Conservation (phyloP, 2,888 invertebrate species). For the Tachystola acroxantha region DNA sequence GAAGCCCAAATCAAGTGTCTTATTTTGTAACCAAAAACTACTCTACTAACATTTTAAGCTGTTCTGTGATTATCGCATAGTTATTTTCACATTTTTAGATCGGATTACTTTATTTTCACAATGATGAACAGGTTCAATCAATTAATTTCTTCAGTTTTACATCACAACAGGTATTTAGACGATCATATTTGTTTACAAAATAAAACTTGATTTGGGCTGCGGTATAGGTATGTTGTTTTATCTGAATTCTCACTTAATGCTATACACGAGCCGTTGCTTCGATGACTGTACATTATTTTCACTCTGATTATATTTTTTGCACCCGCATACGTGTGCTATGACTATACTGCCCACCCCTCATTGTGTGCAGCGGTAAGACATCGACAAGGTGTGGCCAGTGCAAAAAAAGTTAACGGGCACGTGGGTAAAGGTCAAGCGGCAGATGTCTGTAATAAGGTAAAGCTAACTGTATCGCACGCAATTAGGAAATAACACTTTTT, state of each 20-base stretch:
- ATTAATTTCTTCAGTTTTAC: no score
- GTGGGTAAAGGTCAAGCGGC: slow-evolving; percentile 47
- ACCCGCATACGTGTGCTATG: slow-evolving; percentile 26
- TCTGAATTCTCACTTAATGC: slow-evolving; percentile 1
- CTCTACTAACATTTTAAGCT: no score
- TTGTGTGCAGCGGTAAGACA: slow-evolving; percentile 13
- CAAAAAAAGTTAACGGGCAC: slow-evolving; percentile 16
- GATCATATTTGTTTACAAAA: no score
- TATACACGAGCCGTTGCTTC: slow-evolving; percentile 4
- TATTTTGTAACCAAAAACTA: no score
- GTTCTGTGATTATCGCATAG: no score
- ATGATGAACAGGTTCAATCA: no score
- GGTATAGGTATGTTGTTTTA: no score
- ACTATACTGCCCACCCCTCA: slow-evolving; percentile 21
- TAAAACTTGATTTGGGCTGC: no score
- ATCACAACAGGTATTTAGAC: no score
- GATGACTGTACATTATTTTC: neutral
- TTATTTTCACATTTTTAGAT: no score
- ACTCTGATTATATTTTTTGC: slow-evolving; percentile 6
- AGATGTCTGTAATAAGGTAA: slow-evolving; percentile 48
- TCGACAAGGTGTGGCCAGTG: slow-evolving; percentile 34
- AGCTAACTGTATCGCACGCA: slow-evolving; percentile 26
- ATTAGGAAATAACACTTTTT: neutral
- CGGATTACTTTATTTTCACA: no score
- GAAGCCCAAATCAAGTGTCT: no score